Evolutionary conservation across 2,888 invertebrate species (phyloP).

Genomic region (Plebejus anna): DNA sequence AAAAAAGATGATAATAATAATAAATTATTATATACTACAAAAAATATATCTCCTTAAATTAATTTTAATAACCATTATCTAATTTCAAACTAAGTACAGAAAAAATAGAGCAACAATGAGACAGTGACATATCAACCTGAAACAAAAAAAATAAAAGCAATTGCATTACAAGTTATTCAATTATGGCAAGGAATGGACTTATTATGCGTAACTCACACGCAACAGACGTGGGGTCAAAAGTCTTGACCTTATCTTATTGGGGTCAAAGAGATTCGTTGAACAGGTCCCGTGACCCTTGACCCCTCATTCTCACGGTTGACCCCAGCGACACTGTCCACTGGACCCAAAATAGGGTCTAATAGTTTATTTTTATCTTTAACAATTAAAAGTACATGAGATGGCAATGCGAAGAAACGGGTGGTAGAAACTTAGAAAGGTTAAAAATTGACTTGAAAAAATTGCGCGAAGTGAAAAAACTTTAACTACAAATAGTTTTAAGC

Average conservation of each 20-base stretch:
- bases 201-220: conserved; percentile 30
- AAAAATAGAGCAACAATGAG: too few relatives aligned
- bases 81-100: too few relatives aligned
- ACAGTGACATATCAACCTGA: too few relatives aligned
- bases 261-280: conserved; percentile 51
- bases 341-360: conserved; percentile 30
- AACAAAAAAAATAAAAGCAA: background rate
- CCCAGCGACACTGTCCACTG: conserved; percentile 43
- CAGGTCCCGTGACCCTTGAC: conserved; percentile 64
- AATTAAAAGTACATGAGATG: background rate
- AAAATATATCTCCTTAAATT: too few relatives aligned
- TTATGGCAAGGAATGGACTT: background rate
- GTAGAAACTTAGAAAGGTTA: too few relatives aligned
- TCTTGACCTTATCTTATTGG: conserved; percentile 58
- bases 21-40: too few relatives aligned
- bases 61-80: too few relatives aligned
- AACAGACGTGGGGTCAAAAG: conserved; percentile 69
- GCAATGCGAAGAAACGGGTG: background rate
- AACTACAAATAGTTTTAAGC: too few relatives aligned
- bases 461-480: background rate
- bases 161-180: background rate
- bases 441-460: background rate
- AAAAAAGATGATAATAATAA: too few relatives aligned
- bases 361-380: conserved; percentile 26
- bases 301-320: conserved; percentile 64